These are phyloP conservation scores for Ctenochaetus hawaiiensis DNA, from an alignment of 2,797 vertebrate species.

Conservation along the genomic window DNA sequence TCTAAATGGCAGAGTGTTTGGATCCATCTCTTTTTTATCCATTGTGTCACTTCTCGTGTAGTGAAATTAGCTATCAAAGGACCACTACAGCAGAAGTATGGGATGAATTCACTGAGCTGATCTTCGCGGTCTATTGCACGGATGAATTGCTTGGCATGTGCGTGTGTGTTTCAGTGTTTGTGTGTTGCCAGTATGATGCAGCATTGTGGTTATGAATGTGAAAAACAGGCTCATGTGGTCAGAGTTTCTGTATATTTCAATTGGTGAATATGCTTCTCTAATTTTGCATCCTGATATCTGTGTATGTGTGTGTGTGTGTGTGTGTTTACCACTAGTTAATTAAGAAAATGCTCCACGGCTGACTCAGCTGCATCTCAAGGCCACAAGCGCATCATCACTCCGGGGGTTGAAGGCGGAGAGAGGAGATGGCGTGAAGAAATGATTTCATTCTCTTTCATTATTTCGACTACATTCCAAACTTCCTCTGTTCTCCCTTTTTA, in stretches of 20 bases:
- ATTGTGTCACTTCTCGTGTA: conserved; percentile 15
- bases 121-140: conserved; percentile 14
- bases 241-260: conserved; percentile 1
- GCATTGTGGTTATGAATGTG: conserved; percentile 6
- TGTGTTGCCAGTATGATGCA: conserved; percentile 13
- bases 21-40: neutral
- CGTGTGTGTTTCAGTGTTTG: conserved; percentile 1
- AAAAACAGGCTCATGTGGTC: neutral
- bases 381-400: conserved; percentile 44
- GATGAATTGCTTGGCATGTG: conserved; percentile 33
- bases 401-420: neutral
- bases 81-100: neutral
- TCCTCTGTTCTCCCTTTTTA: conserved; percentile 26
- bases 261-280: neutral
- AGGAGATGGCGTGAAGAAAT: conserved; percentile 10
- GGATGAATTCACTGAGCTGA: conserved; percentile 28
- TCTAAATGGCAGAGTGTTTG: neutral
- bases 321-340: conserved; percentile 59
- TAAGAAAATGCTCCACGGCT: conserved; percentile 53
- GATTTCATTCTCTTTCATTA: conserved; percentile 21
- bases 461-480: conserved; percentile 12
- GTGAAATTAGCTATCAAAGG: conserved; percentile 16
- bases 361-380: conserved; percentile 46
- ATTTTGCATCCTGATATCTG: neutral
- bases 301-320: conserved; percentile 13